A percentile compares a stretch with the other conserved stretches of the same genome.
Evolutionary conservation across 2,113 vertebrate genomes (phyloP).

Genomic region (Ctenodactylus gundi): DNA sequence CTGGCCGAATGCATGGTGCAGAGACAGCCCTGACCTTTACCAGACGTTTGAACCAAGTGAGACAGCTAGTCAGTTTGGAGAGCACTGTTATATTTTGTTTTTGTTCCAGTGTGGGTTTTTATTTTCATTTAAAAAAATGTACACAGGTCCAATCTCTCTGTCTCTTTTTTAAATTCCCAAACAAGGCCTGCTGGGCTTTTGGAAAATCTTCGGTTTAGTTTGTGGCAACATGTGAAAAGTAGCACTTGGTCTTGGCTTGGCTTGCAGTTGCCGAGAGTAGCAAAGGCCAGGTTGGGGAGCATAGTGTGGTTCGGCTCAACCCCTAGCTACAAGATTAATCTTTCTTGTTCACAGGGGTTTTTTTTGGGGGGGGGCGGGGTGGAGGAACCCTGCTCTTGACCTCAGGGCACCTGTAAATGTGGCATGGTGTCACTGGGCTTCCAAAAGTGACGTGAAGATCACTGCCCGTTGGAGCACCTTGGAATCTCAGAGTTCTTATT

Average conservation of each 20-base stretch:
- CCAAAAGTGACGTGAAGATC: constrained; percentile 5
- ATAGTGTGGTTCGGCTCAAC: not conserved
- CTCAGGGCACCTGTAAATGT: not conserved
- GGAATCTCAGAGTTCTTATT: not conserved
- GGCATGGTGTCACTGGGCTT: not conserved
- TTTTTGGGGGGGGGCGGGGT: fast-evolving
- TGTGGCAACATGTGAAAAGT: constrained; percentile 39
- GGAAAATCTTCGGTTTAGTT: constrained; percentile 53
- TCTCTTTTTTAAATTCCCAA: not conserved
- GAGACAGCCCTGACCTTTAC: not conserved
- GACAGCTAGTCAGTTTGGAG: not conserved
- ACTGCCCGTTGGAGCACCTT: not conserved
- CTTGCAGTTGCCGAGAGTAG: not conserved
- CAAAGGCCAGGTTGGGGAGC: not conserved
- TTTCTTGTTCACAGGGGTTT: not conserved
- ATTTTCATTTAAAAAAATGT: constrained; percentile 40
- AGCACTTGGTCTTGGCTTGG: constrained; percentile 48
- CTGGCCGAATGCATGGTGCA: not conserved
- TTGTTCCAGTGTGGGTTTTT: constrained; percentile 44
- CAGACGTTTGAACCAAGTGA: constrained; percentile 5
- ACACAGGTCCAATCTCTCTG: not conserved
- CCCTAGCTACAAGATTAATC: not conserved
- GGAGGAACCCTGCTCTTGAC: fast-evolving
- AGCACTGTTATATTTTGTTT: not conserved
- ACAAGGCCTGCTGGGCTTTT: constrained; percentile 28